Evolutionary conservation across 2,797 vertebrate genomes (phyloP), one percentile per base, ranked within the genome.

Genomic region (Parotocinclus haroldoi): DNA sequence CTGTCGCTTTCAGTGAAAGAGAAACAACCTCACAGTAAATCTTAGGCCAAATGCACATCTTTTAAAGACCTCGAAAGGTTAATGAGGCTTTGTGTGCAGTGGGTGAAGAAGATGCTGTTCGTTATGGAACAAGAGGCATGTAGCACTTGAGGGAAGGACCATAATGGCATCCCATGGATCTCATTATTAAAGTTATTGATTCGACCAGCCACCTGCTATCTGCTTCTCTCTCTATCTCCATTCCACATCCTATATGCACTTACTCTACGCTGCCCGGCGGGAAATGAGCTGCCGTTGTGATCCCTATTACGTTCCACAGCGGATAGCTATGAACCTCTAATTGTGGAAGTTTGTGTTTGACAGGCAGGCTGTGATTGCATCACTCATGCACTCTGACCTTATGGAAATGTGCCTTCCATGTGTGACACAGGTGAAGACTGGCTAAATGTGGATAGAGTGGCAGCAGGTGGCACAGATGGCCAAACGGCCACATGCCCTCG

Each of bases 181-280:
- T 89, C 86, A 91, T 91, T 90, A 91, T 86, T 81, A 80, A 79
- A 70, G 68, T 86, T 90, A 90, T 90, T 90, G 88, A 91, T 90
- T 88, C 73, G 78, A 77, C 81, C 78, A 79, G 77, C 82, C 81
- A 80, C 84, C 84, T 85, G 85, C 80, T 74, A 62, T 62, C n/a
- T 56, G 48, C 58, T 63, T 37, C 62, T 66, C 40, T 44, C 18
- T 62, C 56, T 52, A 9, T 3, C 12, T 38, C 18, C 8, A 16
- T 60, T 37, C 6, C 37, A 13, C n/a, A 39, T 13, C 18, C n/a
- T 52, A 52, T 44, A 42, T 52, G 36, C 5, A 56, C 45, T 65
- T 46, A 13, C 36, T 27, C 2, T 27, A 9, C n/a, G 0, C 19
- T 38, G 12, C 40, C 16, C 37, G 50, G 51, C 19, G 17, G 58